Evolutionary conservation across 2,113 vertebrate species (phyloP).

Genomic region (Empidonax alnorum): DNA sequence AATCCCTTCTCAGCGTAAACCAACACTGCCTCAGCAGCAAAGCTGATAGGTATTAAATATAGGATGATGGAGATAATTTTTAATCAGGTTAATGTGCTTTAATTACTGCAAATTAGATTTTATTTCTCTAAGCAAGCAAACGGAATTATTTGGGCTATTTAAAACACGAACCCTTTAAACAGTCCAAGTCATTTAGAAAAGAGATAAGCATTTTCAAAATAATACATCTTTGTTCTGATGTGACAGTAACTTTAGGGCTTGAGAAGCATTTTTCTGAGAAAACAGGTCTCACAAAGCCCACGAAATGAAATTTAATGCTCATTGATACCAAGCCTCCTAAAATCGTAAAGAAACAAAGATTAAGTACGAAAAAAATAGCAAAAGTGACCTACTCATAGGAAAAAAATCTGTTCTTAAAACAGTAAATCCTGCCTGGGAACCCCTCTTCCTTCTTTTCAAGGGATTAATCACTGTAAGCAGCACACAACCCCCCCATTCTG

Average conservation of each 20-base stretch:
- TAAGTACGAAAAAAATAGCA: not conserved
- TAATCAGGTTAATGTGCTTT: constrained; percentile 60
- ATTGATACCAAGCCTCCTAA: not conserved
- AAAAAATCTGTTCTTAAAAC: not conserved
- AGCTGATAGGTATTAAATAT: constrained; percentile 12
- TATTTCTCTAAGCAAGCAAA: constrained; percentile 35
- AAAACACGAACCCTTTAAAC: not conserved
- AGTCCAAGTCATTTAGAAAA: not conserved
- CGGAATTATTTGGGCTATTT: not conserved
- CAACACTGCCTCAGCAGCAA: not conserved
- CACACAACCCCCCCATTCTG: not conserved
- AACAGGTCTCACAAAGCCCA: not conserved
- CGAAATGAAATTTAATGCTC: not conserved
- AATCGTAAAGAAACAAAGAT: not conserved
- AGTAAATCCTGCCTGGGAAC: not conserved
- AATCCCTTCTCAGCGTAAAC: not conserved
- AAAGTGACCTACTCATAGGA: not conserved
- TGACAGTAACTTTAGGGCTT: not conserved
- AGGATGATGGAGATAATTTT: constrained; percentile 45
- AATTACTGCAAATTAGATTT: constrained; percentile 63
- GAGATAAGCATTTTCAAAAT: not conserved
- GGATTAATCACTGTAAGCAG: not conserved
- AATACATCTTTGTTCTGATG: not conserved
- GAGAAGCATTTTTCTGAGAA: not conserved
- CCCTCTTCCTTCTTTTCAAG: not conserved